Evolutionary conservation across 2,888 invertebrate species (phyloP).

Genomic region (Thalpophila matura): DNA sequence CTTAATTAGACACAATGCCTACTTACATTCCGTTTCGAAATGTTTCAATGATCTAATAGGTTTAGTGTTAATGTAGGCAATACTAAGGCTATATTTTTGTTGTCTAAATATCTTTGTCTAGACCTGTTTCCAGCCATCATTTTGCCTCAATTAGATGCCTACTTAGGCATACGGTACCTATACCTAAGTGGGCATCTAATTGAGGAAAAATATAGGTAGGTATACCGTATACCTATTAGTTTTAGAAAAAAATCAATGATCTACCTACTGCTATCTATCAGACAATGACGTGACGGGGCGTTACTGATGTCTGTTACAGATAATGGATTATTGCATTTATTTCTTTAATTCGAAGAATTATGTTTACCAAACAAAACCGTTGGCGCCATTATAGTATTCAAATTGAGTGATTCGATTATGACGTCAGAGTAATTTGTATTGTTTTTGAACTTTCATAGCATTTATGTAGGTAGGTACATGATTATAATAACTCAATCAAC

Average conservation of each 20-base stretch:
- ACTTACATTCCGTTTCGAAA: too few species aligned
- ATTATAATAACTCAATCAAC: neutral
- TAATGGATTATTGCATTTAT: constrained; percentile 8
- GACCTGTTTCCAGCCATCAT: too few species aligned
- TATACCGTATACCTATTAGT: too few species aligned
- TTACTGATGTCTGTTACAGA: constrained; percentile 3
- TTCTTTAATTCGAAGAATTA: constrained; percentile 17
- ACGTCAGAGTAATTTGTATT: constrained; percentile 10
- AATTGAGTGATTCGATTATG: constrained; percentile 21
- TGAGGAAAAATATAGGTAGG: too few species aligned
- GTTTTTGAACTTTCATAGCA: constrained; percentile 5
- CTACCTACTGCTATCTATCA: neutral
- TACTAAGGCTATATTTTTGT: too few species aligned
- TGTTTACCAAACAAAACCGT: constrained; percentile 36
- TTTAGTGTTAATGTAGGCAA: too few species aligned
- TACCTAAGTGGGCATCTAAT: too few species aligned
- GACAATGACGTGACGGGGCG: constrained; percentile 24
- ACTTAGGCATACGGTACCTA: too few species aligned
- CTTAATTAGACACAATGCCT: too few species aligned
- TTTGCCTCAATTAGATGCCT: too few species aligned
- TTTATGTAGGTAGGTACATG: neutral
- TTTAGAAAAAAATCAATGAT: constrained; percentile 1
- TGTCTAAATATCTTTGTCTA: too few species aligned
- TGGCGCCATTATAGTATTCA: constrained; percentile 2
- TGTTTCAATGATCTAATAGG: too few species aligned